phyloP scores from a whole-genome alignment of 2,888 invertebrate genomes.

The Lepas anatifera region DNA sequence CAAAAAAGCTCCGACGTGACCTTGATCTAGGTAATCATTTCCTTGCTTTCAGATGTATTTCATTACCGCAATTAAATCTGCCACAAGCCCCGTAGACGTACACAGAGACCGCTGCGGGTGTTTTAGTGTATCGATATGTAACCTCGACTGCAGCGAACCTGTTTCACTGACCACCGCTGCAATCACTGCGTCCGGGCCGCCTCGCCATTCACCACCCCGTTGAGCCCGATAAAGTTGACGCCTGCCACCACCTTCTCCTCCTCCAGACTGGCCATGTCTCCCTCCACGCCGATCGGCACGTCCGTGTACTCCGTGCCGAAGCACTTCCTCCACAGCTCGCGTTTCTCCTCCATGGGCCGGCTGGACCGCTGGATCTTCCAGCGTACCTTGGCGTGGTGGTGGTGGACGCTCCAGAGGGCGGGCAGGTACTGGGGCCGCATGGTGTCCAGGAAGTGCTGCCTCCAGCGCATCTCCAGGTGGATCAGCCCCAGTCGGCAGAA shows the following conservation, averaged over 20 bases:
- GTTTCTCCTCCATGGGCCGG: not conserved
- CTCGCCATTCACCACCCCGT: no score
- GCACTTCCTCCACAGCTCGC: not conserved
- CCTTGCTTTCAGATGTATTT: no score
- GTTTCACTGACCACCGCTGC: no score
- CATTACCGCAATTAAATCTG: no score
- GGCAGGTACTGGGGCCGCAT: constrained; percentile 63
- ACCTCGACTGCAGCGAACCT: no score
- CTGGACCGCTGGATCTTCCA: constrained; percentile 15
- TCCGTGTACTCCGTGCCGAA: not conserved
- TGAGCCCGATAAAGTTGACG: no score
- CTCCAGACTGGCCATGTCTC: not conserved
- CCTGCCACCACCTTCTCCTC: not conserved
- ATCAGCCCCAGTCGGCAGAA: constrained; percentile 43
- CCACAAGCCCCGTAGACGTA: no score
- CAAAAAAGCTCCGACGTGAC: no score
- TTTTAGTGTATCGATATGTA: no score
- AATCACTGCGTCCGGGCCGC: no score
- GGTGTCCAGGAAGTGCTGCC: constrained; percentile 55
- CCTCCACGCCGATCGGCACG: not conserved
- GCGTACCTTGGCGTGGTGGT: constrained; percentile 45
- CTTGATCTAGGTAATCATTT: no score
- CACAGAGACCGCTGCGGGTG: no score
- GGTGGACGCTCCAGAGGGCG: constrained; percentile 58
- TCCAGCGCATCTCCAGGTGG: constrained; percentile 57